Percentiles rank a stretch among this genome's conserved stretches.
phyloP scores from a whole-genome alignment of 2,888 invertebrate species.

The Acleris sparsana region DNA sequence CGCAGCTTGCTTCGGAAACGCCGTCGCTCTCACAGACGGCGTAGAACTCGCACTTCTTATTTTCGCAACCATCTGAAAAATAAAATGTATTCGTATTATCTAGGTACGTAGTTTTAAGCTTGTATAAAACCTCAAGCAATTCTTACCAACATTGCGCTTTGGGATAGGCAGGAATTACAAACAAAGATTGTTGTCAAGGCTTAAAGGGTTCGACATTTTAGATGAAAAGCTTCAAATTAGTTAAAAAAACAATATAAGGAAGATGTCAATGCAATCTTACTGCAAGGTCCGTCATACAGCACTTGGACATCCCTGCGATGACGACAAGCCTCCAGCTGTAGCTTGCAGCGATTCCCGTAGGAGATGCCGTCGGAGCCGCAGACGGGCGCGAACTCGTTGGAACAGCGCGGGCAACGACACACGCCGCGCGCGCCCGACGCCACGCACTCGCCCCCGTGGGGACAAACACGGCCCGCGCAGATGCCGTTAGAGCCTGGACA shows the following conservation, averaged over 20 bases:
- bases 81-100: conserved; percentile 18
- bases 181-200: too few relatives aligned
- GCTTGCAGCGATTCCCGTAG: conserved; percentile 92
- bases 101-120: not conserved
- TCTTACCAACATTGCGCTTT: not conserved
- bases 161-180: too few relatives aligned
- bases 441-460: conserved; percentile 87
- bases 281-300: conserved; percentile 92
- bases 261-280: conserved; percentile 83
- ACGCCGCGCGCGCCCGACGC: conserved; percentile 88
- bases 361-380: conserved; percentile 93
- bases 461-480: conserved; percentile 88
- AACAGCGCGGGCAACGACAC: conserved; percentile 93
- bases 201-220: too few relatives aligned
- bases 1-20: conserved; percentile 84
- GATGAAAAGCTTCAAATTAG: too few relatives aligned
- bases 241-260: not conserved
- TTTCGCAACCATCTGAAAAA: conserved; percentile 90
- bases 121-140: not conserved
- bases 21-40: conserved; percentile 88
- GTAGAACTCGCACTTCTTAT: conserved; percentile 91
- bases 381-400: conserved; percentile 92
- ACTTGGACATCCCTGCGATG: conserved; percentile 89
- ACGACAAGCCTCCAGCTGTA: conserved; percentile 90
- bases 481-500: conserved; percentile 85